phyloP scores from a whole-genome alignment of 1,140 invertebrate genomes.

The Rhopalosiphum padi region DNA sequence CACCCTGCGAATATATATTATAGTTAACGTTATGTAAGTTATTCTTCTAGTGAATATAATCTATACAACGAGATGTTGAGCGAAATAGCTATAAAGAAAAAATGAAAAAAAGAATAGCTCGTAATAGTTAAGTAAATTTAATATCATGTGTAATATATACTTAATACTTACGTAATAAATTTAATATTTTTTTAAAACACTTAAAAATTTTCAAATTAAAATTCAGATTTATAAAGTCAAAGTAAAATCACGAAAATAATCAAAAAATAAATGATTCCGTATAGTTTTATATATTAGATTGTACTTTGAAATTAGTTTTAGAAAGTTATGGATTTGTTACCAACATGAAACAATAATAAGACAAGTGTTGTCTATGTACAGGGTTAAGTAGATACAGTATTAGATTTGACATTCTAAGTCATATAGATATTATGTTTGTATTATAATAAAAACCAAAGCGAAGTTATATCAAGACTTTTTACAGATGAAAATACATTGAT shows the following conservation, averaged over 20 bases:
- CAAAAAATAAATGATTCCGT: neutral
- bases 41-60: neutral
- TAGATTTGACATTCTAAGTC: neutral
- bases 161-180: neutral
- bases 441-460: neutral
- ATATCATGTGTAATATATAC: neutral
- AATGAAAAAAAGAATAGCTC: neutral
- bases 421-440: neutral
- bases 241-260: neutral
- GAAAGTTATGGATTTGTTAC: neutral
- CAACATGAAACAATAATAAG: neutral
- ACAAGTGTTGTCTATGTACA: neutral
- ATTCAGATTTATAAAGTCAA: neutral
- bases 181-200: neutral
- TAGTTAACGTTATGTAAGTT: neutral
- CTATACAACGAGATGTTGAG: neutral
- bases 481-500: neutral
- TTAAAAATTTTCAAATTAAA: neutral
- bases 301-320: neutral
- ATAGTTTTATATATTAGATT: neutral
- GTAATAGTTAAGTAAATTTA: neutral
- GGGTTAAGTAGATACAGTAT: neutral
- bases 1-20: neutral
- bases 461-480: neutral
- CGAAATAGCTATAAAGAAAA: neutral